Evolutionary conservation across 2,888 invertebrate species (phyloP).

Genomic region (Amphiduros pacificus): DNA sequence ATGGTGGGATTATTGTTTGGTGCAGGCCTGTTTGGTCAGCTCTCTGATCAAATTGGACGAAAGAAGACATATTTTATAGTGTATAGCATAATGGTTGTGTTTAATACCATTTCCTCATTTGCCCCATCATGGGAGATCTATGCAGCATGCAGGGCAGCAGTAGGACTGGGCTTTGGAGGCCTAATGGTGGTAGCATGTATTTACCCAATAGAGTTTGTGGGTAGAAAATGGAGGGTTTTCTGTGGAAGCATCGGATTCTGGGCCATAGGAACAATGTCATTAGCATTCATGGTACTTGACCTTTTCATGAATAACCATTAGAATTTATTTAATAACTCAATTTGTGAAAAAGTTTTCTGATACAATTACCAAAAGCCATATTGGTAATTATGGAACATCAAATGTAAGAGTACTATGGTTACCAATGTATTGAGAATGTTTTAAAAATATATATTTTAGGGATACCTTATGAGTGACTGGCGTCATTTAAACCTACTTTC

Average conservation of each 20-base stretch:
- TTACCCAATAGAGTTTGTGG: slow-evolving; percentile 26
- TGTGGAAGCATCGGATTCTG: slow-evolving; percentile 27
- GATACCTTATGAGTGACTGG: slow-evolving; percentile 8
- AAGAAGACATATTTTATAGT: slow-evolving; percentile 21
- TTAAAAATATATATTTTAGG: too few relatives aligned
- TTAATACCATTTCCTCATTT: too few relatives aligned
- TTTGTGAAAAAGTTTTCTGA: too few relatives aligned
- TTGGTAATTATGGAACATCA: too few relatives aligned
- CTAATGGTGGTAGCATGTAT: slow-evolving; percentile 21
- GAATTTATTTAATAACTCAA: too few relatives aligned
- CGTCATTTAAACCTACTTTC: not conserved
- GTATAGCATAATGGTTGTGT: too few relatives aligned
- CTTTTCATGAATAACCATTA: too few relatives aligned
- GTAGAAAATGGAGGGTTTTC: slow-evolving; percentile 18
- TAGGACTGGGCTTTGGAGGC: slow-evolving; percentile 22
- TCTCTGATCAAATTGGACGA: slow-evolving; percentile 21
- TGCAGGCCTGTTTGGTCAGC: slow-evolving; percentile 18
- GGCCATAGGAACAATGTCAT: slow-evolving; percentile 27
- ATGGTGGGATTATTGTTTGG: slow-evolving; percentile 23
- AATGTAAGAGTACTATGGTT: too few relatives aligned
- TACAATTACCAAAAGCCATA: too few relatives aligned
- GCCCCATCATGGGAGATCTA: slow-evolving; percentile 17
- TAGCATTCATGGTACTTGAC: slow-evolving; percentile 49
- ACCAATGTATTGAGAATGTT: too few relatives aligned
- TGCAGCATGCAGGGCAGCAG: slow-evolving; percentile 8